phyloP scores from a whole-genome alignment of 2,797 vertebrate species.

The Staurois parvus region DNA sequence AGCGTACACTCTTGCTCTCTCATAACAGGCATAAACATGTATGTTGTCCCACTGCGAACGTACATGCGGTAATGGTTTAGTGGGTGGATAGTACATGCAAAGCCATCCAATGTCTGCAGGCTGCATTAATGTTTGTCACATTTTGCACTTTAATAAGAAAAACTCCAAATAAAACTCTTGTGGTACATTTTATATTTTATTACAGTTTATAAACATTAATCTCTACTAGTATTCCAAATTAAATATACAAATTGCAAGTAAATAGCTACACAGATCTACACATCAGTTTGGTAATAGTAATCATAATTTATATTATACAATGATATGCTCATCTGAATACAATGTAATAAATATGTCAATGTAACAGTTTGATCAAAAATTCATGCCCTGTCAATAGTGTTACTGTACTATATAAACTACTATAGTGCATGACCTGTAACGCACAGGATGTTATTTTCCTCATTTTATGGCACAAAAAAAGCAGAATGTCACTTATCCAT shows the following conservation, averaged over 20 bases:
- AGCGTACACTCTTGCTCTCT: too few species aligned
- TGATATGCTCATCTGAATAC: slow-evolving; percentile 11
- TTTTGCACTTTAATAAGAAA: neutral
- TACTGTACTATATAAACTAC: slow-evolving; percentile 4
- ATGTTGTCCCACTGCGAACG: too few species aligned
- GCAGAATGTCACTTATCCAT: neutral
- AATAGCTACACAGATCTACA: neutral
- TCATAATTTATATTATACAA: neutral
- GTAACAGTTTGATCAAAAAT: slow-evolving; percentile 7
- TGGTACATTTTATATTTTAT: slow-evolving; percentile 30
- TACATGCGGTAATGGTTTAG: too few species aligned
- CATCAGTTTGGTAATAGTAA: slow-evolving; percentile 34
- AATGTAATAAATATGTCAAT: slow-evolving; percentile 37
- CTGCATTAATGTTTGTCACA: neutral
- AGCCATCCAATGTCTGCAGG: too few species aligned
- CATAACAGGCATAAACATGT: too few species aligned
- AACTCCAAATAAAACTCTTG: neutral
- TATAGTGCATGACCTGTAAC: neutral
- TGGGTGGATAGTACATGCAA: too few species aligned
- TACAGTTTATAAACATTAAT: slow-evolving; percentile 15
- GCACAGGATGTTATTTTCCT: neutral
- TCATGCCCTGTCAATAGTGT: slow-evolving; percentile 47
- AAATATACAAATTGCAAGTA: slow-evolving; percentile 1
- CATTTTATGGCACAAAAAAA: neutral
- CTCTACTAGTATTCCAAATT: slow-evolving; percentile 4